Base-by-base conservation (phyloP, 2,888 invertebrate genomes). In the Amiota mariae region DNA sequence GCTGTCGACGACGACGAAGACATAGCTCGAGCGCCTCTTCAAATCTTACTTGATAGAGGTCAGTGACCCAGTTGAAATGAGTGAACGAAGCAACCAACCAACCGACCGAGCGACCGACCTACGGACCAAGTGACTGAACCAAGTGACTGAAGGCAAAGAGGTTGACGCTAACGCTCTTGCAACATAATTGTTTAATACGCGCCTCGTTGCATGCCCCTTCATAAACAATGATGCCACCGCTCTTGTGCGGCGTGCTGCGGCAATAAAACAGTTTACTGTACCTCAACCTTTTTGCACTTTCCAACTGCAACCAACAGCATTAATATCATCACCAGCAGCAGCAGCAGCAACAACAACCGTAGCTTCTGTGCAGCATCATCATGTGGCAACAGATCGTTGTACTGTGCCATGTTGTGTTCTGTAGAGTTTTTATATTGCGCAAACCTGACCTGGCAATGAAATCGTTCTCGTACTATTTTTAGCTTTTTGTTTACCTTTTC, bases 1-100 rank as follows among this genome's bases (percentile, higher is more conserved):
- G 49, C 51, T 6, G 51, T 59, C 64, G 56, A 70, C 74, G 77
- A 73, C 75, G 73, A 71, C 13, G 49, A 56, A 20, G 47, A 13
- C 68, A 36, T 68, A 56, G 20, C 74, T 70, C 36, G 73, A 64
- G 70, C 36, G 48, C 72, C 71, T 68, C 71, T 59, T 56, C 49
- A 46, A 70, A 57, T 68, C 71, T 72, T 87, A 88, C 88, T 88
- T 88, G 88, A 87, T 88, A 88, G 6, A 36, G 88, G 88, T 88
- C 88, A 88, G 85, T 87, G 88, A 88, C 88, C 88, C 81, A 87
- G 81, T 87, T 80, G 83, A 76, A 72, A 72, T 47, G 47, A 57
- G 18, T 57, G 12, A 18, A 18, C 20, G 57, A 36, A 36, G 8
- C 36, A 36, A 36, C 36, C 36, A 36, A 36, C 36, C 36, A 6